Base-by-base conservation (phyloP, 2,888 invertebrate species). In the Athalia rosae region DNA sequence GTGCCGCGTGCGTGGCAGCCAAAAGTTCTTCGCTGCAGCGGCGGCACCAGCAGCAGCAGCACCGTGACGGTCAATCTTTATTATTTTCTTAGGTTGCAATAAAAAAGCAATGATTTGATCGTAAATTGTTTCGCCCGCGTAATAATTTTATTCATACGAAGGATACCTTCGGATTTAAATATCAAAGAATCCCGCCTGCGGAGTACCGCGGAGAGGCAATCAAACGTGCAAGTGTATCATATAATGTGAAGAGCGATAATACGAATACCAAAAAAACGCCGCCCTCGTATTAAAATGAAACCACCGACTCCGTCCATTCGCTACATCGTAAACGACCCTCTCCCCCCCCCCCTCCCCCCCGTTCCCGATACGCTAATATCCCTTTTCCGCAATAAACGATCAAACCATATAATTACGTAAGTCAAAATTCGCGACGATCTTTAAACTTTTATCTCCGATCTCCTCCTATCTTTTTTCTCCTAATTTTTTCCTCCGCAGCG, bases 121-220 rank as follows among this genome's bases (percentile, higher is more conserved):
- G 61, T 74, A 74, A 74, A 74, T 74, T 74, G 74, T 74, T 74
- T 74, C 48, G 7, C 13, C 47, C 74, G 47, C 47, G 77, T 62
- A 69, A 77, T 77, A 77, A 77, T 77, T 77, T 73, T 77, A 77
- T 77, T 77, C 73, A 71, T 73, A 71, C 69, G 48, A 59, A 56
- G 45, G 43, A 56, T 28, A n/a, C 73, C 45, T 71, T 59, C 47
- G 28, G 50, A 77, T 77, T 69, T 77, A 53, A 77, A 77, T 77
- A 77, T 77, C 77, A 77, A 77, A 77, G 77, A 77, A 69, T 73
- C 63, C 77, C 73, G 73, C 69, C 69, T 11, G 28, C 28, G 28
- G 45, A 3, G 41, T 48, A 3, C 43, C 56, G n/a, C 56, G n/a
- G 45, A 67, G 47, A 15, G 9, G 41, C 56, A 9, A 47, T 66